A percentile compares a stretch with the other conserved stretches of the same genome.
phyloP scores from a whole-genome alignment of 2,113 vertebrate species.

The Hippotragus niger region DNA sequence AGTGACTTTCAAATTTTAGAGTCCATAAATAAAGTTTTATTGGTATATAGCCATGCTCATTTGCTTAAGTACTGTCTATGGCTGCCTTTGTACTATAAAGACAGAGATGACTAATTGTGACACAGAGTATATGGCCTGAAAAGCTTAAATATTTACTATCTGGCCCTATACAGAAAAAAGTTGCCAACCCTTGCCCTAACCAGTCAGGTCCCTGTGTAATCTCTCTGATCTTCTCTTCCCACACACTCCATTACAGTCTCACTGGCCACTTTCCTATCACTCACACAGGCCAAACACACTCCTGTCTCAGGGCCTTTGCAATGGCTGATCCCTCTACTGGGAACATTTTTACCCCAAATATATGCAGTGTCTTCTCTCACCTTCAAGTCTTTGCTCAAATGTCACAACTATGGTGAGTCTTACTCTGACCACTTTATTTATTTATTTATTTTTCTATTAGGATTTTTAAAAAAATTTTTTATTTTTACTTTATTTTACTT shows the following conservation, averaged over 20 bases:
- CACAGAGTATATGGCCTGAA: background rate
- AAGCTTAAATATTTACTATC: slow-evolving; percentile 3
- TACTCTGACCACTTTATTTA: background rate
- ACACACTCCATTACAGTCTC: background rate
- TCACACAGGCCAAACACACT: background rate
- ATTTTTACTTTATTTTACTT: too few relatives aligned
- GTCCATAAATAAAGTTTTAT: background rate
- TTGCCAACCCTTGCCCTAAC: background rate
- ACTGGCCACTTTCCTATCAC: background rate
- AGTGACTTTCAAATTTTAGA: slow-evolving; percentile 5
- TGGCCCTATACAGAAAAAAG: background rate
- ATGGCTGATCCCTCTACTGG: background rate
- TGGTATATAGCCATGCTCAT: background rate
- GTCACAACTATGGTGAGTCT: background rate
- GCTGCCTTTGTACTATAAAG: background rate
- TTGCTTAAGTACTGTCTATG: background rate
- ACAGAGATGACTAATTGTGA: background rate
- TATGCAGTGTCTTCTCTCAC: background rate
- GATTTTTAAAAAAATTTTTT: too few relatives aligned
- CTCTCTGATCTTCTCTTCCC: slow-evolving; percentile 2
- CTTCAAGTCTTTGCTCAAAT: background rate
- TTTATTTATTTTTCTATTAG: too few relatives aligned
- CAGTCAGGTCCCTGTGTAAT: background rate
- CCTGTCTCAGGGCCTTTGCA: background rate
- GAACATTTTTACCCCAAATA: slow-evolving; percentile 24